These are phyloP conservation scores for Petromus typicus DNA, from an alignment of 2,113 vertebrate species.

Conservation along the genomic window DNA sequence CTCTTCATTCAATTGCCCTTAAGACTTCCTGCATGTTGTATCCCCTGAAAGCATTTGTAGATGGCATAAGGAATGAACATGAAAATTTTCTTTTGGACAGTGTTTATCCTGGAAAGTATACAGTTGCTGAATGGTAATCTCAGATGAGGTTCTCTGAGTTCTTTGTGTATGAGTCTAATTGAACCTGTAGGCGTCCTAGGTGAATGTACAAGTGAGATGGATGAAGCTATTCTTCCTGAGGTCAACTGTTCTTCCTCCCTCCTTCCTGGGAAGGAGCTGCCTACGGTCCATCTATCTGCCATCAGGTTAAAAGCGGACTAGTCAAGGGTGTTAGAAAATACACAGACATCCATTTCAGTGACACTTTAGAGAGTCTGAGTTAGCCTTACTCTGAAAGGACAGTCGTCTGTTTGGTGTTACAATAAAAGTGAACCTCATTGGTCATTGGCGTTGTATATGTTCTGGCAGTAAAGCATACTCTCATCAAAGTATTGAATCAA, in stretches of 20 bases:
- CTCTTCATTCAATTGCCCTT: background rate
- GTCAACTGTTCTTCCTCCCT: background rate
- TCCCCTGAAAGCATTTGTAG: conserved; percentile 15
- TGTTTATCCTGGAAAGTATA: background rate
- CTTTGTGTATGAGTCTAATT: background rate
- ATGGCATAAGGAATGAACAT: background rate
- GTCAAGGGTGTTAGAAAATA: background rate
- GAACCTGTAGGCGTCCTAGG: background rate
- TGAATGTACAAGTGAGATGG: background rate
- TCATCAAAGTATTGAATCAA: background rate
- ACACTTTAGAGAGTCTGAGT: background rate
- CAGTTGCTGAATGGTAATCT: background rate
- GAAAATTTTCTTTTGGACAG: background rate
- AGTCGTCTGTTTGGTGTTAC: background rate
- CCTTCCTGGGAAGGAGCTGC: background rate
- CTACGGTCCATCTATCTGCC: background rate
- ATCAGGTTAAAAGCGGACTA: background rate
- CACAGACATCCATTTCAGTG: background rate
- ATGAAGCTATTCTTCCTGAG: background rate
- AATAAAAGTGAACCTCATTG: background rate
- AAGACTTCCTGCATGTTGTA: background rate
- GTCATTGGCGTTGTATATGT: background rate
- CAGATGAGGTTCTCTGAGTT: background rate
- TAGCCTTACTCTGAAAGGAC: background rate
- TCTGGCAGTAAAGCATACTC: background rate